A percentile compares a stretch with the other conserved stretches of the same genome.
These are phyloP conservation scores for Chelon auratus DNA, from an alignment of 2,797 vertebrate genomes.

Conservation along the genomic window DNA sequence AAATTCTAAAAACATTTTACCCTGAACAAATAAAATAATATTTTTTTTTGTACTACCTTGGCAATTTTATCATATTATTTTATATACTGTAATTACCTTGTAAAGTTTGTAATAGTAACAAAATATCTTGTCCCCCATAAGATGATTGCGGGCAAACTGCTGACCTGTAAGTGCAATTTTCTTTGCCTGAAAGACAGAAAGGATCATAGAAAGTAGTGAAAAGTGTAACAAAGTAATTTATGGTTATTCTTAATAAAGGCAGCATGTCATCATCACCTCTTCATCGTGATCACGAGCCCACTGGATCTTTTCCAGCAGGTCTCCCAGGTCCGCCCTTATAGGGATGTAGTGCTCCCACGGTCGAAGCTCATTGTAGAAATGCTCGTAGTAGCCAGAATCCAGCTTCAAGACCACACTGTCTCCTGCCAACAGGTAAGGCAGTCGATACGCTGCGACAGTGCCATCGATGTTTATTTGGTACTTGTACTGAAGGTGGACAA, in stretches of 20 bases:
- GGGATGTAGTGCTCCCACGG: constrained; percentile 97
- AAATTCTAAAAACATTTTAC: too few species aligned
- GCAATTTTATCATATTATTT: background rate
- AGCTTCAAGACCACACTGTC: constrained; percentile 97
- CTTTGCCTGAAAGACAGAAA: constrained; percentile 83
- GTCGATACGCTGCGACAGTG: constrained; percentile 95
- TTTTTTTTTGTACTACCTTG: too few species aligned
- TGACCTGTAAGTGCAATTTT: constrained; percentile 92
- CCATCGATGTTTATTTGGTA: constrained; percentile 98
- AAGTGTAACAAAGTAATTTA: background rate
- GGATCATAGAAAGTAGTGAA: background rate
- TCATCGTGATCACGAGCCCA: constrained; percentile 95
- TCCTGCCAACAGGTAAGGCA: constrained; percentile 95
- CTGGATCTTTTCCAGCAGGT: constrained; percentile 93
- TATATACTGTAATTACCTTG: constrained; percentile 83
- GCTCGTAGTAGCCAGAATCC: constrained; percentile 97
- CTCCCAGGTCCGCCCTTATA: constrained; percentile 90
- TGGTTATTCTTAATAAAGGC: background rate
- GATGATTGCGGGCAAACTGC: constrained; percentile 91
- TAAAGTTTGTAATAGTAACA: constrained; percentile 98
- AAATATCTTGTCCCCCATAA: constrained; percentile 94
- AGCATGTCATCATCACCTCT: constrained; percentile 83
- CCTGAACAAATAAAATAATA: too few species aligned
- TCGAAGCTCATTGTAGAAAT: constrained; percentile 93
- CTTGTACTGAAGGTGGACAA: constrained; percentile 89